phyloP scores from a whole-genome alignment of 2,797 vertebrate genomes.

The Zenarchopterus dispar region DNA sequence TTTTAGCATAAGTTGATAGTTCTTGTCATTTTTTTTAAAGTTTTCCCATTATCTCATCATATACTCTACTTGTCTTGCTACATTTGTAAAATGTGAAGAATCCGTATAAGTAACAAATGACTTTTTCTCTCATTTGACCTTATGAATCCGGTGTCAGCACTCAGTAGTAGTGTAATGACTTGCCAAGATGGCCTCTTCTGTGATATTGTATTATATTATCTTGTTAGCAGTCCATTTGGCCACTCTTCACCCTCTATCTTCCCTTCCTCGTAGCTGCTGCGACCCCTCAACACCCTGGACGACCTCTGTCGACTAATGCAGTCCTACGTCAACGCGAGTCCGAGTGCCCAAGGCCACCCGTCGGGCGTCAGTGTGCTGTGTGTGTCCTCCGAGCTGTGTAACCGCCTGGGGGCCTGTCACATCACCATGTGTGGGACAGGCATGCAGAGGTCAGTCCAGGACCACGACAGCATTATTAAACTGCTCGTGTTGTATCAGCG shows the following conservation, averaged over 20 bases:
- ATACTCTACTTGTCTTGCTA: neutral
- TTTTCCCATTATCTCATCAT: neutral
- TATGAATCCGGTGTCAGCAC: neutral
- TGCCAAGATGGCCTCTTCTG: slow-evolving; percentile 24
- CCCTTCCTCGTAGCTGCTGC: slow-evolving; percentile 85
- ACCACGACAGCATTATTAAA: neutral
- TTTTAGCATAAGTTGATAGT: neutral
- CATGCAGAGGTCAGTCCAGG: slow-evolving; percentile 91
- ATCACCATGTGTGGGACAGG: slow-evolving; percentile 94
- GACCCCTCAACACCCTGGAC: slow-evolving; percentile 96
- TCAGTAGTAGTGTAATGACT: slow-evolving; percentile 25
- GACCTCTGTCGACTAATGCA: slow-evolving; percentile 97
- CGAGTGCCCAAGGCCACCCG: slow-evolving; percentile 75
- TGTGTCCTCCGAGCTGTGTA: slow-evolving; percentile 94
- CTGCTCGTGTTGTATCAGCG: slow-evolving; percentile 8
- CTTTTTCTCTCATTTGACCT: too few relatives aligned
- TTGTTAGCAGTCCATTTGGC: slow-evolving; percentile 5
- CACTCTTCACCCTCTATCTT: neutral
- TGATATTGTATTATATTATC: neutral
- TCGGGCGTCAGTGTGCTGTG: slow-evolving; percentile 89
- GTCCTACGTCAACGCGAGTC: slow-evolving; percentile 86
- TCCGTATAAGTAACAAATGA: too few relatives aligned
- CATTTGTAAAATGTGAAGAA: neutral
- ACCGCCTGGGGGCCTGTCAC: slow-evolving; percentile 95
- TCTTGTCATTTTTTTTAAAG: neutral